Evolutionary conservation across 2,797 vertebrate species (phyloP), one percentile per base, ranked within the genome.

Genomic region (Buceros bicornis): DNA sequence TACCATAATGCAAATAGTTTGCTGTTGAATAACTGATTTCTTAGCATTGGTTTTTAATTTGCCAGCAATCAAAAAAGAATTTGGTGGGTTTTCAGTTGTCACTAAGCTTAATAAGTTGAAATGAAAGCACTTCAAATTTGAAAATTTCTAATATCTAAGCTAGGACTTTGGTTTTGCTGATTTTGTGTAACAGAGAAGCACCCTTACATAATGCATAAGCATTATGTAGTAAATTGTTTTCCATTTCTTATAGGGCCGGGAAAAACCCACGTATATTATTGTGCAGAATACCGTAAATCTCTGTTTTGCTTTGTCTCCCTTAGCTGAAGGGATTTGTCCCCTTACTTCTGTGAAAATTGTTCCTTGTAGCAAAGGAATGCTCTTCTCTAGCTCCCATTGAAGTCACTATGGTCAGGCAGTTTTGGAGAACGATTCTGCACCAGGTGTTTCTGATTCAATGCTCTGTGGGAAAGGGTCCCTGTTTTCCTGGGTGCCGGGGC

Each of bases 1-100:
- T 87, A 69, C 67, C 70, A 42, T 79, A 82, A 73, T 79, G 87
- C 65, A 94, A 82, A 82, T 65, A 67, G 57, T 88, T 90, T 37
- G 11, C 5, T 70, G 45, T 21, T 54, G 50, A 94, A 81, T 65
- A 84, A 82, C 51, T 11, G 25, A 31, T 35, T 81, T 86, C 12
- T 87, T 71, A 81, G 35, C 17, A 42, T 1, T 10, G 3, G 2
- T 1, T 4, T 92, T 78, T 58, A 31, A 56, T 87, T 72, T 72
- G 11, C 4, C 28, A 60, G n/a, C 24, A 64, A 31, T 20, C 7
- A 18, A 37, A 91, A 70, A 61, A 86, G 25, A 60, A 45, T 85
- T 51, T 64, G 6, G 4, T 53, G 31, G 11, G 2, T 3, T 54
- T 91, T 85, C 50, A 11, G 8, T 71, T 81, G 26, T 28, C 35